Base-by-base conservation (phyloP, 2,888 invertebrate species). In the Philonicus albiceps region DNA sequence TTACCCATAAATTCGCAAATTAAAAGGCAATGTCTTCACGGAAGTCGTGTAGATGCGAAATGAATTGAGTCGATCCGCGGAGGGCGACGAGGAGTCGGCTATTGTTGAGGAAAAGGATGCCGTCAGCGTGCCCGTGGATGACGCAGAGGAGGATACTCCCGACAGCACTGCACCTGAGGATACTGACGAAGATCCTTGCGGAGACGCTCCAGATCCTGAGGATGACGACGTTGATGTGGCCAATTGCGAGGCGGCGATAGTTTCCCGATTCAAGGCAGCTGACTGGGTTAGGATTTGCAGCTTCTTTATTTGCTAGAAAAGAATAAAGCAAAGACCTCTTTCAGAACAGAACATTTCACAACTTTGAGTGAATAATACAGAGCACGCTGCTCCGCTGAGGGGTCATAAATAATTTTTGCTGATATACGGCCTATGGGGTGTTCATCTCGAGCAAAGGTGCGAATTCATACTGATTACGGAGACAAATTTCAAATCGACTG, bases 1-100 rank as follows among this genome's bases (percentile, higher is more conserved):
- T 92, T 89, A 92, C 92, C 92, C 92, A 87, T 92, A 91, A 88
- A 92, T 91, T 89, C 91, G 90, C 89, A 92, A 90, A 90, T 91
- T 92, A 89, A 92, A 92, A 87, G 92, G 92, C 89, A 92, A 89
- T 87, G 91, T 91, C 91, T 91, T 92, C 88, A 92, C 91, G 11
- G 92, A 90, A 86, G 91, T 91, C 91, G 92, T 92, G 89, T 92
- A 92, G 87, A 92, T 92, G 88, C 92, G 91, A 89, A 92, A 88
- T 80, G 92, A 92, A 88, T 91, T 91, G 74, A 92, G 90, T 86
- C 91, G 91, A 89, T 92, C 91, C 90, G 92, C 89, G n/a, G 92
- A 91, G 88, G 92, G 90, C 22, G 64, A 22, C 27, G 91, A 90
- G 27, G 88, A 81, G 13, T 86, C 88, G 7, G 81, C 72, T 76